These are phyloP conservation scores for Trichoplusia ni DNA, from an alignment of 1,140 invertebrate genomes.

Conservation along the genomic window DNA sequence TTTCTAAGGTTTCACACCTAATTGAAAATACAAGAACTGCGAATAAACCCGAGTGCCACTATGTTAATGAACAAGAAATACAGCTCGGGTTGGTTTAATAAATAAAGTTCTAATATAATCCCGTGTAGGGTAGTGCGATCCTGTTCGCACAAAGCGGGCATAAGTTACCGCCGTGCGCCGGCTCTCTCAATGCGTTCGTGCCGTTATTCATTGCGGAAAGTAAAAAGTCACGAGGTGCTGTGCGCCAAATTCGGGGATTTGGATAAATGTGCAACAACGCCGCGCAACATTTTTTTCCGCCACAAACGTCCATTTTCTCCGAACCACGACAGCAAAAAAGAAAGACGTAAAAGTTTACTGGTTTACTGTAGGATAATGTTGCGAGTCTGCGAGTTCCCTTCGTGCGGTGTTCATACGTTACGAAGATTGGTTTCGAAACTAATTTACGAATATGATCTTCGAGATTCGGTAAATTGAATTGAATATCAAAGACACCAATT, in stretches of 20 bases:
- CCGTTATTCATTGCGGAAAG: slow-evolving; percentile 31
- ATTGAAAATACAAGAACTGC: too few species aligned
- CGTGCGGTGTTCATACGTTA: slow-evolving; percentile 23
- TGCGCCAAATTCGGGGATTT: slow-evolving; percentile 24
- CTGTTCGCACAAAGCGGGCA: background rate
- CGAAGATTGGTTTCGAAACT: slow-evolving; percentile 29
- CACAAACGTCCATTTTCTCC: slow-evolving; percentile 13
- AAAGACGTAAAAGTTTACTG: slow-evolving; percentile 7
- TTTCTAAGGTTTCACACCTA: too few species aligned
- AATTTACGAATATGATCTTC: too few species aligned
- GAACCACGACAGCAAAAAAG: background rate
- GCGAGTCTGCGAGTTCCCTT: background rate
- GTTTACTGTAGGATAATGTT: slow-evolving; percentile 10
- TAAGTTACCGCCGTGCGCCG: background rate
- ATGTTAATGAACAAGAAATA: slow-evolving; percentile 6
- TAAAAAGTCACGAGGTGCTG: slow-evolving; percentile 25
- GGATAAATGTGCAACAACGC: slow-evolving; percentile 34
- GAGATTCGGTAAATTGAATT: too few species aligned
- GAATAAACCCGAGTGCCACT: too few species aligned
- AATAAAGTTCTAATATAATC: slow-evolving; percentile 23
- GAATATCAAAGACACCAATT: too few species aligned
- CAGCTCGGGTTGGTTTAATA: background rate
- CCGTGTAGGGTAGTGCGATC: background rate
- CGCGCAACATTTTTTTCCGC: slow-evolving; percentile 22
- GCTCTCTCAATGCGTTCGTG: background rate